Evolutionary conservation across 2,797 vertebrate species (phyloP), one percentile per base, ranked within the genome.

Genomic region (Lepus oiostolus): DNA sequence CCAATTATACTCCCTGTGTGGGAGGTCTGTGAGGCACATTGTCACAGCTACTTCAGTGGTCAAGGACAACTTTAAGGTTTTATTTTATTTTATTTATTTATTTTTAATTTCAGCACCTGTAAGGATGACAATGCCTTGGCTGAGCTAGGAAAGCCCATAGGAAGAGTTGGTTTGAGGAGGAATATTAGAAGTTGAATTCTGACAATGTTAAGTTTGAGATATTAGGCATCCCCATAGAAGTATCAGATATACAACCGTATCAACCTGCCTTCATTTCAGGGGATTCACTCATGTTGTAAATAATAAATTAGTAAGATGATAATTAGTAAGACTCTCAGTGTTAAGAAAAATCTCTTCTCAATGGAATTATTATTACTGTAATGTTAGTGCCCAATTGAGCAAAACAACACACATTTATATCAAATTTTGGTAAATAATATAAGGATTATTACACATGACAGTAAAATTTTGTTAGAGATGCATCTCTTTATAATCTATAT

Each of bases 181-280:
- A 28, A 68, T 75, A 70, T 42, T 63, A 90, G 38, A 95, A 95
- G 28, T 60, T 84, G 93, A 60, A 77, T 85, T 95, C 60, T 52
- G 75, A 58, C 52, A 52, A 19, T 90, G 28, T 50, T 90, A 95
- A 86, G 1, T 95, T 71, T 75, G 60, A 97, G 52, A 83, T 80
- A 65, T 74, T 90, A 52, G 47, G 70, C 4, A 75, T 47, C n/a
- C 42, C 32, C 52, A 81, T 24, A 70, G 38, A 93, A 95, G 52
- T 94, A 72, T 85, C 32, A 90, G 85, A 92, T 62, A 88, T 38
- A 32, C 28, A 80, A 85, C 11, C 86, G 24, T 30, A 92, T 85
- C 90, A 90, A 81, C 21, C 77, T 92, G 30, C 11, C 38, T 89
- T 75, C 54, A 54, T 68, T 81, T 89, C 19, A 71, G 68, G 32